Evolutionary conservation across 2,797 vertebrate species (phyloP).

Genomic region (Varecia variegata): DNA sequence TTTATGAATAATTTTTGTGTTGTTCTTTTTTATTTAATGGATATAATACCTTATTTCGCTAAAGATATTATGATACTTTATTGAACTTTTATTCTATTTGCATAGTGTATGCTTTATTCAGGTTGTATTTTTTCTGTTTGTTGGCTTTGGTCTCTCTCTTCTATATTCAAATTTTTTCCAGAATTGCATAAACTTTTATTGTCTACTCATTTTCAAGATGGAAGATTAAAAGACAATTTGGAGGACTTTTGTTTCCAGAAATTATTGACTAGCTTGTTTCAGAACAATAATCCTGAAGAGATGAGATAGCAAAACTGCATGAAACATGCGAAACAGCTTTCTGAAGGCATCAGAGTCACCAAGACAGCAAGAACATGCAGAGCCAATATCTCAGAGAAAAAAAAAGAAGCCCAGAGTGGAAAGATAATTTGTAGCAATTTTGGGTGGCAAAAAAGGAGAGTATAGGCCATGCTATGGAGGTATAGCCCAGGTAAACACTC

Average conservation of each 20-base stretch:
- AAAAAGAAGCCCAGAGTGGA: neutral
- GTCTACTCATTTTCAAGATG: slow-evolving; percentile 4
- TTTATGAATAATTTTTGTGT: neutral
- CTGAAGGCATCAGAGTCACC: neutral
- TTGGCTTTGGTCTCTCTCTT: neutral
- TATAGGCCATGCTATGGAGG: neutral
- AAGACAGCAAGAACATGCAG: neutral
- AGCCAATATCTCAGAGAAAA: neutral
- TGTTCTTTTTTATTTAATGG: neutral
- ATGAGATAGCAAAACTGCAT: neutral
- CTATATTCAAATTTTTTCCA: slow-evolving; percentile 12
- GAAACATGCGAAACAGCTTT: slow-evolving; percentile 4
- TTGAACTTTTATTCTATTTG: neutral
- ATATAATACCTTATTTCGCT: neutral
- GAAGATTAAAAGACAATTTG: neutral
- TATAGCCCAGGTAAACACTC: neutral
- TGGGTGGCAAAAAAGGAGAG: neutral
- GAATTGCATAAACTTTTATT: neutral
- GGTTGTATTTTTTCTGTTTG: neutral
- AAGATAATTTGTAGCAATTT: neutral
- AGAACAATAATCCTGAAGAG: neutral
- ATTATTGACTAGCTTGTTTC: neutral
- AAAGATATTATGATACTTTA: neutral
- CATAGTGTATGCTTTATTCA: neutral
- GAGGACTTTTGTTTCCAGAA: neutral